These are phyloP conservation scores for Struthio camelus DNA, from an alignment of 2,113 vertebrate genomes.

Conservation along the genomic window DNA sequence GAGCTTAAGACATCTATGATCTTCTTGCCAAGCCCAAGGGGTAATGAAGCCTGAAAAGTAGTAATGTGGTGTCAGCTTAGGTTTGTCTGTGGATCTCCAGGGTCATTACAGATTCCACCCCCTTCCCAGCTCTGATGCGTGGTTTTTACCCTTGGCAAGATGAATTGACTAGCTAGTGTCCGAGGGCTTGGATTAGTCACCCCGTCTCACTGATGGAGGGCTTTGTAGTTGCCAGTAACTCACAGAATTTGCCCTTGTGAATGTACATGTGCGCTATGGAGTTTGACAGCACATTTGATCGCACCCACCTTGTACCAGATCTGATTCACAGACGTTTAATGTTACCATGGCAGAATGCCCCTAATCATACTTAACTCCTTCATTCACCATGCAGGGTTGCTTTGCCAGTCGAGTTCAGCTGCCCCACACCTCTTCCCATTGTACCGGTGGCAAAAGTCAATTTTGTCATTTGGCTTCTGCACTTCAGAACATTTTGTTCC, in stretches of 20 bases:
- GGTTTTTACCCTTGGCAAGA: neutral
- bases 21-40: neutral
- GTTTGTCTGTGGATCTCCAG: neutral
- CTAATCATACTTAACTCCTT: neutral
- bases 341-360: neutral
- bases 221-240: neutral
- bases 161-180: neutral
- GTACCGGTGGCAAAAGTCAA: neutral
- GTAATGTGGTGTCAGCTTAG: neutral
- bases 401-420: neutral
- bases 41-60: neutral
- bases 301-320: neutral
- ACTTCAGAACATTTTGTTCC: neutral
- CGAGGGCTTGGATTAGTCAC: neutral
- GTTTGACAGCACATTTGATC: neutral
- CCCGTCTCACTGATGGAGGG: neutral
- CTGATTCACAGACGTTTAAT: neutral
- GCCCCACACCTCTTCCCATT: neutral
- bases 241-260: neutral
- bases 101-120: rapidly evolving
- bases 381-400: neutral
- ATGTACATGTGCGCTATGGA: rapidly evolving
- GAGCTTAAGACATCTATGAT: neutral
- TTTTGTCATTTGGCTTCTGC: neutral
- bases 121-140: neutral